Conservation (phyloP, 2,797 vertebrate genomes). For the Mallotus villosus region DNA sequence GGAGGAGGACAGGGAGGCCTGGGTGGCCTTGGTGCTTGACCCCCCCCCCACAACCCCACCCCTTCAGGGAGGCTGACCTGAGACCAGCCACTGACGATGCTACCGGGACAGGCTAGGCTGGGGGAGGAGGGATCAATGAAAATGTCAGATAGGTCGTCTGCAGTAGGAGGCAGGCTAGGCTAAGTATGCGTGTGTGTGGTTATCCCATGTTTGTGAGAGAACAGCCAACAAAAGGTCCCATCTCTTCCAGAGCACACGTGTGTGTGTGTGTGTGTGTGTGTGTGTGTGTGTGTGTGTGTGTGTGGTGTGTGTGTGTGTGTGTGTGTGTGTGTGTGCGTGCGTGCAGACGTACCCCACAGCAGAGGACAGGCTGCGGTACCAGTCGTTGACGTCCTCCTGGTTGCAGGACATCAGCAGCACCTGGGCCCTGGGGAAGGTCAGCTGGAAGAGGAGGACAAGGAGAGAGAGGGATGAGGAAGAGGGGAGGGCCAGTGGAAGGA, state of each 20-base stretch:
- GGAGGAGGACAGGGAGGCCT: slow-evolving; percentile 33
- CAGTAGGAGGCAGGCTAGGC: slow-evolving; percentile 12
- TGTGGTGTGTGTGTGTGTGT: too few relatives aligned
- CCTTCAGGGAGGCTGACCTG: slow-evolving; percentile 16
- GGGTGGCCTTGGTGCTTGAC: slow-evolving; percentile 75
- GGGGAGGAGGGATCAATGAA: background rate
- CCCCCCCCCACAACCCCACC: slow-evolving; percentile 60
- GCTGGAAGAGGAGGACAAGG: slow-evolving; percentile 55
- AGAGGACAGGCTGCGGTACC: slow-evolving; percentile 80
- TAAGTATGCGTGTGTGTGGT: slow-evolving; percentile 29
- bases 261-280: slow-evolving; percentile 54
- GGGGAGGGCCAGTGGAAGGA: background rate
- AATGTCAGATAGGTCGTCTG: slow-evolving; percentile 1
- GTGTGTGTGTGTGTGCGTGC: slow-evolving; percentile 44
- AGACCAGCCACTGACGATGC: background rate
- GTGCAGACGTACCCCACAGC: slow-evolving; percentile 72
- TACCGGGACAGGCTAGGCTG: background rate
- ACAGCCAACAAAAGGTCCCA: background rate
- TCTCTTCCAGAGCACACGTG: slow-evolving; percentile 82
- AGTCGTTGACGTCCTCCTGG: slow-evolving; percentile 85
- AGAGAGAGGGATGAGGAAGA: slow-evolving; percentile 9
- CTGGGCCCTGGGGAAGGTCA: slow-evolving; percentile 86
- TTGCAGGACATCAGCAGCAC: slow-evolving; percentile 88
- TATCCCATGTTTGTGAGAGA: background rate
- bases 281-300: slow-evolving; percentile 54